phyloP scores from a whole-genome alignment of 2,888 invertebrate species.

The Melangyna quadrimaculata region DNA sequence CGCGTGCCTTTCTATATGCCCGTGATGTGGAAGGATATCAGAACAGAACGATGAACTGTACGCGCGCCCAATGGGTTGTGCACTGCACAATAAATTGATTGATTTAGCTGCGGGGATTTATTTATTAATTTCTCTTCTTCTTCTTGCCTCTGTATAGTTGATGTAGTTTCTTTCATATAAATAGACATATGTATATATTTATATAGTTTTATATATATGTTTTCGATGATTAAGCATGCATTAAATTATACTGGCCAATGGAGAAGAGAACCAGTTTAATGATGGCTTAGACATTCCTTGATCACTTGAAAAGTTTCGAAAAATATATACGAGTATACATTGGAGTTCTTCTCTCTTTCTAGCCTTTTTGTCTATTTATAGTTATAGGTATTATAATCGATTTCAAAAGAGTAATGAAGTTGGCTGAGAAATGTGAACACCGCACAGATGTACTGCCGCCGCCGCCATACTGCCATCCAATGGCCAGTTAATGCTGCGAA shows the following conservation, averaged over 20 bases:
- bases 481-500: background rate
- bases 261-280: conserved; percentile 60
- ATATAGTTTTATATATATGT: background rate
- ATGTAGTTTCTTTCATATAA: background rate
- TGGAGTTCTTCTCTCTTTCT: background rate
- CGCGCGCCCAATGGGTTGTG: conserved; percentile 54
- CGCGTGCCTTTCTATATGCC: background rate
- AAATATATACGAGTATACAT: background rate
- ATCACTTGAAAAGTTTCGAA: conserved; percentile 48
- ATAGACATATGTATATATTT: background rate
- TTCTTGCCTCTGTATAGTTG: conserved; percentile 29
- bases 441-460: background rate
- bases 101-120: conserved; percentile 71
- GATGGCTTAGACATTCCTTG: conserved; percentile 55
- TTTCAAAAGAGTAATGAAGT: conserved; percentile 24
- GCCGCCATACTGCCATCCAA: background rate
- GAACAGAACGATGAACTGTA: conserved; percentile 64
- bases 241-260: conserved; percentile 41
- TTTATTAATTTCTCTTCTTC: conserved; percentile 70
- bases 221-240: conserved; percentile 53
- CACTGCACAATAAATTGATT: conserved; percentile 70
- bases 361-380: conserved; percentile 38
- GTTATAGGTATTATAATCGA: conserved; percentile 35
- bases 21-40: conserved; percentile 55
- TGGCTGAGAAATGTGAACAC: background rate